phyloP scores from a whole-genome alignment of 2,888 invertebrate genomes.

The Keiferia lycopersicella region DNA sequence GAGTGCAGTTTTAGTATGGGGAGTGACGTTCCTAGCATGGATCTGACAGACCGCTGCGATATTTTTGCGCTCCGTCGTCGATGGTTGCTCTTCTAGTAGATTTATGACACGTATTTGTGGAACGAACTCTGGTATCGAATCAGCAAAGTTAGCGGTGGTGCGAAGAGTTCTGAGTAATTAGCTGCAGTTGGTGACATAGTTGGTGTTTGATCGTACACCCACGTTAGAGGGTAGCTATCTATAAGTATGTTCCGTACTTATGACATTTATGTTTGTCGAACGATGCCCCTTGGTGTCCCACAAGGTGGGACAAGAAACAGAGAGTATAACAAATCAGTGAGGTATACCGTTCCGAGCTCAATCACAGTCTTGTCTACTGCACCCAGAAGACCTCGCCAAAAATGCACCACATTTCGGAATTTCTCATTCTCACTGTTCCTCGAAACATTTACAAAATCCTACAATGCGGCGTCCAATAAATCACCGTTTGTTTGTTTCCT shows the following conservation, averaged over 20 bases:
- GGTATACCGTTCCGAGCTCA: too few relatives aligned
- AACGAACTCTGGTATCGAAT: background rate
- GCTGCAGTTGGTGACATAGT: conserved; percentile 1
- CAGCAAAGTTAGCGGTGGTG: conserved; percentile 1
- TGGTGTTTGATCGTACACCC: too few relatives aligned
- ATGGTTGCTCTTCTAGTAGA: background rate
- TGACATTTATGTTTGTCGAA: too few relatives aligned
- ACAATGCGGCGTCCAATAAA: conserved; percentile 23
- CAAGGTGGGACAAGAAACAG: too few relatives aligned
- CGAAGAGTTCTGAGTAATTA: background rate
- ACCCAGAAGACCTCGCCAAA: conserved; percentile 3
- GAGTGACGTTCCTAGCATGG: too few relatives aligned
- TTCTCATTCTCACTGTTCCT: background rate
- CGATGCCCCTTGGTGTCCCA: too few relatives aligned
- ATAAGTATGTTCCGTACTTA: too few relatives aligned
- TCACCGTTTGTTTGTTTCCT: conserved; percentile 29
- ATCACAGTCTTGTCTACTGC: background rate
- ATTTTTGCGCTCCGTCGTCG: too few relatives aligned
- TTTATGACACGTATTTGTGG: background rate
- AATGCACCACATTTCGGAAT: background rate
- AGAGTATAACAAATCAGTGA: too few relatives aligned
- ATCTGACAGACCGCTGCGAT: too few relatives aligned
- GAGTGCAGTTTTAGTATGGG: too few relatives aligned
- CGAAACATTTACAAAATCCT: conserved; percentile 11
- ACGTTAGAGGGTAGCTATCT: too few relatives aligned